These are phyloP conservation scores for Cromileptes altivelis DNA, from an alignment of 2,113 vertebrate species.

Conservation along the genomic window DNA sequence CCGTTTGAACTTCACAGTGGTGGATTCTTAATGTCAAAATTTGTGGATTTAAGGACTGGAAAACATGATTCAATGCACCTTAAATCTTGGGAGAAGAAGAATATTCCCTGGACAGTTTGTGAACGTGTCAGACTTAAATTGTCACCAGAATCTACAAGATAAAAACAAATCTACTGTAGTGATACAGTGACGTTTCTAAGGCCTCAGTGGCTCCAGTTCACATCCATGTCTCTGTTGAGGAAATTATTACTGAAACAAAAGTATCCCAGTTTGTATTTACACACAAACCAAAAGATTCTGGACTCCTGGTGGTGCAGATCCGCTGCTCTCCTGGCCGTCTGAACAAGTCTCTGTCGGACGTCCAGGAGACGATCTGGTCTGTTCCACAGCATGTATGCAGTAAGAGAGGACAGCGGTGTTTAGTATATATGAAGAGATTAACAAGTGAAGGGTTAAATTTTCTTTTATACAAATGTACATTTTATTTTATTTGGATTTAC, in stretches of 20 bases:
- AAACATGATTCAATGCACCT: conserved; percentile 11
- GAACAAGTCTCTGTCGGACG: not conserved
- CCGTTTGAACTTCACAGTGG: not conserved
- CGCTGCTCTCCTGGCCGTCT: not conserved
- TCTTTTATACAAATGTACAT: conserved; percentile 40
- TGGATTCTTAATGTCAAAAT: not conserved
- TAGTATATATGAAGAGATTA: conserved; percentile 41
- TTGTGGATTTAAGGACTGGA: not conserved
- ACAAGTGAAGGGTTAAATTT: conserved; percentile 36
- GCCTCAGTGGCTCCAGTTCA: not conserved
- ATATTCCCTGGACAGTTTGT: conserved; percentile 1
- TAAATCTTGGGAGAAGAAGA: not conserved
- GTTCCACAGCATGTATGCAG: conserved; percentile 37
- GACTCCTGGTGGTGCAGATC: not conserved
- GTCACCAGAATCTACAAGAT: not conserved
- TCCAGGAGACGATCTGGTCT: not conserved
- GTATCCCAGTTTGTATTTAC: conserved; percentile 35
- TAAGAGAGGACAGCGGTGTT: conserved; percentile 22
- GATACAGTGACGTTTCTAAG: not conserved
- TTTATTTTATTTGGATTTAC: conserved; percentile 42
- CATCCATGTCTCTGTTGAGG: not conserved
- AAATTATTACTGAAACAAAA: not conserved
- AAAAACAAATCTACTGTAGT: not conserved
- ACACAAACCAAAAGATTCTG: not conserved
- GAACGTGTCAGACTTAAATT: conserved; percentile 7